Conservation (phyloP, 1,140 invertebrate genomes). For the Pararge aegeria region DNA sequence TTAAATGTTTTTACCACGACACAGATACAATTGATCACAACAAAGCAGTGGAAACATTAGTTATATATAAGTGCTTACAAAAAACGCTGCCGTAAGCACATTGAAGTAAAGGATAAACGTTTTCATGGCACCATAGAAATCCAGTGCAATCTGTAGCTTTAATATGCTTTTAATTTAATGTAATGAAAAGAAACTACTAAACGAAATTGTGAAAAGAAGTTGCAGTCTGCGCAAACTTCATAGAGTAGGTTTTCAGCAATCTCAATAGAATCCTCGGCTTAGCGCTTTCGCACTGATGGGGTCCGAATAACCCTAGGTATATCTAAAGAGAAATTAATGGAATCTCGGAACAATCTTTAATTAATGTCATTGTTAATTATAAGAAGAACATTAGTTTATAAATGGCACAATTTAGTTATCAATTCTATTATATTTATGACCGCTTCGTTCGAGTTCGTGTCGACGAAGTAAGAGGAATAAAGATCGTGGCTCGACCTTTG, state of each 20-base stretch:
- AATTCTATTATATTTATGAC: conserved; percentile 27
- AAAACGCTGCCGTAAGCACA: too few species aligned
- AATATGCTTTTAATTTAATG: background rate
- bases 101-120: too few species aligned
- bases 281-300: too few species aligned
- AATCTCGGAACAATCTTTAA: background rate
- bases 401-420: conserved; percentile 18
- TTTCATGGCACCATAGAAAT: background rate
- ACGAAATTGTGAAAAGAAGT: too few species aligned
- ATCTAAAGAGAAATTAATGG: background rate
- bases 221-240: too few species aligned
- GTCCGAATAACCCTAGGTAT: too few species aligned
- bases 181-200: too few species aligned
- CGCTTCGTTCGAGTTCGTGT: conserved; percentile 23
- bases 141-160: background rate
- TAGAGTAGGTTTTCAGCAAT: too few species aligned
- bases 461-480: conserved; percentile 37
- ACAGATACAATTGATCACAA: background rate
- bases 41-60: too few species aligned
- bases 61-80: too few species aligned
- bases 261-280: too few species aligned
- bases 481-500: conserved; percentile 48
- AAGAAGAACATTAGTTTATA: background rate
- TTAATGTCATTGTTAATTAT: background rate
- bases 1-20: too few species aligned